These are phyloP conservation scores for Sebastes miniatus DNA, from an alignment of 2,797 vertebrate genomes.

Conservation along the genomic window DNA sequence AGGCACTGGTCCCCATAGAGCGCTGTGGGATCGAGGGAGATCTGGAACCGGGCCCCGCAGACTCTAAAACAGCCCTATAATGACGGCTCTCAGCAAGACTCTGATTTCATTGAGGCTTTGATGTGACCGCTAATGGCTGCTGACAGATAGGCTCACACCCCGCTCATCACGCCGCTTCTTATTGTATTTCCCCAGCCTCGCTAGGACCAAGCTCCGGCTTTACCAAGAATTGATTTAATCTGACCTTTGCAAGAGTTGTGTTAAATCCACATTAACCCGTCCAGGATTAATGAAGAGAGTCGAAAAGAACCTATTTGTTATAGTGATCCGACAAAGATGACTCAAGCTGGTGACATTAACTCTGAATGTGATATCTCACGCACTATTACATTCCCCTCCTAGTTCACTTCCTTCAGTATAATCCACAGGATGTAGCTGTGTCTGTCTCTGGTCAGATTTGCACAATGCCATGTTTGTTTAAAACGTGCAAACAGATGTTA, in stretches of 20 bases:
- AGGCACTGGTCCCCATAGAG: conserved; percentile 36
- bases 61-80: conserved; percentile 69
- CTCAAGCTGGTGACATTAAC: conserved; percentile 25
- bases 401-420: conserved; percentile 11
- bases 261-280: conserved; percentile 74
- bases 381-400: background rate
- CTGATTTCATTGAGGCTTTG: conserved; percentile 80
- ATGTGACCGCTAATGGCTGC: conserved; percentile 78
- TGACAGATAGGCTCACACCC: conserved; percentile 72
- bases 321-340: conserved; percentile 46
- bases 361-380: conserved; percentile 10
- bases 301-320: conserved; percentile 61
- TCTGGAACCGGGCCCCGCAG: conserved; percentile 51
- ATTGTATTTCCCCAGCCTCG: conserved; percentile 53
- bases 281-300: conserved; percentile 64
- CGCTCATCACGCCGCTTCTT: conserved; percentile 49
- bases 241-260: conserved; percentile 70
- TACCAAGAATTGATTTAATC: conserved; percentile 77
- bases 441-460: conserved; percentile 51
- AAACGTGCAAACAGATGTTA: conserved; percentile 65
- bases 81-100: conserved; percentile 70
- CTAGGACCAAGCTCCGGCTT: conserved; percentile 37
- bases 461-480: conserved; percentile 63
- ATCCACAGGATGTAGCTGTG: conserved; percentile 19
- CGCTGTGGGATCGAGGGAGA: conserved; percentile 38